These are phyloP conservation scores for Miltochrista miniata DNA, from an alignment of 2,888 invertebrate species.

Conservation along the genomic window DNA sequence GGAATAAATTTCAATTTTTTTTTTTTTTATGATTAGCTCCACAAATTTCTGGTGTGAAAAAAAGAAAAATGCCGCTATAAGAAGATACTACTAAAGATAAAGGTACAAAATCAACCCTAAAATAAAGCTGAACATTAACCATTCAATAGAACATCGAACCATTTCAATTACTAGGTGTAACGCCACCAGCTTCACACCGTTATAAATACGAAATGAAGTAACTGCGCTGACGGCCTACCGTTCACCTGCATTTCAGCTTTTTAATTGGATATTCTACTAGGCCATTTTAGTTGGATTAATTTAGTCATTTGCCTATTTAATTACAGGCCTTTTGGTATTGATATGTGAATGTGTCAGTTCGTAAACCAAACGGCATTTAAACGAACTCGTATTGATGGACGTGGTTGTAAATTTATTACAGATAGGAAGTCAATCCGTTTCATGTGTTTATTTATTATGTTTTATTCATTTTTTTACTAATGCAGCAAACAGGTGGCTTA, in stretches of 20 bases:
- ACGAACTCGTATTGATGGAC: background rate
- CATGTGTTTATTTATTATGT: too few relatives aligned
- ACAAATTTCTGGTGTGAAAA: too few relatives aligned
- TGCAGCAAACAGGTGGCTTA: too few relatives aligned
- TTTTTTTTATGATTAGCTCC: too few relatives aligned
- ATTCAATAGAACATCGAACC: slow-evolving; percentile 46
- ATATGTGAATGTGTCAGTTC: background rate
- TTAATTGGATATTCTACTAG: background rate
- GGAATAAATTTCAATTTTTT: too few relatives aligned
- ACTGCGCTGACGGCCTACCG: background rate
- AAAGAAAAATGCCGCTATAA: too few relatives aligned
- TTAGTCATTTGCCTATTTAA: slow-evolving; percentile 1
- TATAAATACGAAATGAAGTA: slow-evolving; percentile 23
- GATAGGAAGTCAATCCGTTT: too few relatives aligned
- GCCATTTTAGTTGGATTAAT: slow-evolving; percentile 2
- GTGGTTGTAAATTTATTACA: too few relatives aligned
- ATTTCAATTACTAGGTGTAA: slow-evolving; percentile 40
- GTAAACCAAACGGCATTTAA: too few relatives aligned
- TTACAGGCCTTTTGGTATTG: background rate
- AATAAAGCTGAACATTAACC: slow-evolving; percentile 30
- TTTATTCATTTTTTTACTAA: too few relatives aligned
- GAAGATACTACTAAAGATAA: background rate
- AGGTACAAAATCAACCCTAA: background rate
- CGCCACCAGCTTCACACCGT: background rate
- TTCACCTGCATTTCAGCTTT: slow-evolving; percentile 1